Percentiles rank a stretch among this genome's conserved stretches.
These are phyloP conservation scores for Leptinotarsa rubiginosa DNA, from an alignment of 2,888 invertebrate species.

Conservation along the genomic window DNA sequence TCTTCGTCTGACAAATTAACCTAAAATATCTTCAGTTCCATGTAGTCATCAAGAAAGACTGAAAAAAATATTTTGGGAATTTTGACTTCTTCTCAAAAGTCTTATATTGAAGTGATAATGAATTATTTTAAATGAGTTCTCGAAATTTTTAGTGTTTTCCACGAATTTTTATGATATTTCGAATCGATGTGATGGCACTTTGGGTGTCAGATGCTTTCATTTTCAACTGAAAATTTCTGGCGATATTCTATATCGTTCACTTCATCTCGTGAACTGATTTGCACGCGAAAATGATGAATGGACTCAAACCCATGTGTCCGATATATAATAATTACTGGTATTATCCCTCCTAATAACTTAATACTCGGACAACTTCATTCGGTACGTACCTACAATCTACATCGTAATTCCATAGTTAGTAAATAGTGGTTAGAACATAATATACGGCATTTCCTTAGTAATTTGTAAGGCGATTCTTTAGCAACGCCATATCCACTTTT, in stretches of 20 bases:
- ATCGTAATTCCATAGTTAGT: conserved; percentile 20
- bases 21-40: no score
- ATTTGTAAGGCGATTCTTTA: conserved; percentile 9
- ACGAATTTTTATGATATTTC: no score
- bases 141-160: no score
- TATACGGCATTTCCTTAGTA: conserved; percentile 19
- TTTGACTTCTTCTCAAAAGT: no score
- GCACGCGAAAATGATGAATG: conserved; percentile 16
- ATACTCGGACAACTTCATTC: conserved; percentile 6
- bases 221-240: not conserved
- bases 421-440: conserved; percentile 17
- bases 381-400: not conserved
- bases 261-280: not conserved
- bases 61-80: no score
- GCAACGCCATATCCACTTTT: conserved; percentile 9
- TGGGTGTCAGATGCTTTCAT: not conserved
- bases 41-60: no score
- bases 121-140: no score
- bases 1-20: no score
- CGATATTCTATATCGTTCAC: not conserved
- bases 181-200: no score
- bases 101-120: no score
- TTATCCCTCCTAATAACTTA: conserved; percentile 12
- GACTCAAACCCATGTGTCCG: conserved; percentile 1
- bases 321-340: conserved; percentile 9